These are phyloP conservation scores for Tetragonisca angustula DNA, from an alignment of 2,888 invertebrate species.

Conservation along the genomic window DNA sequence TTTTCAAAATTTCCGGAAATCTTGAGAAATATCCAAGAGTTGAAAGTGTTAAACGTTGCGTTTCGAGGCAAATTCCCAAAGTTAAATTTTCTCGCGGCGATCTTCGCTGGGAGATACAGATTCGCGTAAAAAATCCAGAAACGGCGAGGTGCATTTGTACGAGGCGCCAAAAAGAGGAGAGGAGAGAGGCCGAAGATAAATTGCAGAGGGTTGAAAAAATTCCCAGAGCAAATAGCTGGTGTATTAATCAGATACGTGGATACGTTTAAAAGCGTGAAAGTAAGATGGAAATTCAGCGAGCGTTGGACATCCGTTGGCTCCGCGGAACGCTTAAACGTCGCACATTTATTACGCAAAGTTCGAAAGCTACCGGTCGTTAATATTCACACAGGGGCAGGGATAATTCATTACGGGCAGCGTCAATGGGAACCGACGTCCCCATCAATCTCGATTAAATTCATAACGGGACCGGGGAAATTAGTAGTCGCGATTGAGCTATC, in stretches of 20 bases:
- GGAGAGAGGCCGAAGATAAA: background rate
- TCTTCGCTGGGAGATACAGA: too few species aligned
- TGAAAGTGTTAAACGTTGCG: too few species aligned
- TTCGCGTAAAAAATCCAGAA: too few species aligned
- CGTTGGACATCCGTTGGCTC: background rate
- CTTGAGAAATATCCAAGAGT: too few species aligned
- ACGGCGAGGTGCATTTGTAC: too few species aligned
- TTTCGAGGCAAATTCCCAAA: too few species aligned
- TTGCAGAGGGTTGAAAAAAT: background rate
- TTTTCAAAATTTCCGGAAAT: too few species aligned
- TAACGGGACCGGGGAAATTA: constrained; percentile 42
- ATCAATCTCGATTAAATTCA: constrained; percentile 43
- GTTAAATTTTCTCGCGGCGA: too few species aligned
- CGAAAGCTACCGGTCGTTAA: constrained; percentile 20
- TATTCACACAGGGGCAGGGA: constrained; percentile 30
- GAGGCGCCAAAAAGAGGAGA: background rate
- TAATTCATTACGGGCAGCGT: constrained; percentile 33
- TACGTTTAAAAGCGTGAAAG: background rate
- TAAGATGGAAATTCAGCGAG: background rate
- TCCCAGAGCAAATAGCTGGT: background rate
- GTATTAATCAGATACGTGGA: background rate
- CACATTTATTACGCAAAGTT: constrained; percentile 20
- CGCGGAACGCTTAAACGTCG: background rate
- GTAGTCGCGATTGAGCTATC: constrained; percentile 31
- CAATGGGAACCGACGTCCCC: constrained; percentile 39